Conservation (phyloP, 1,140 invertebrate species). For the Laodelphax striatellus region DNA sequence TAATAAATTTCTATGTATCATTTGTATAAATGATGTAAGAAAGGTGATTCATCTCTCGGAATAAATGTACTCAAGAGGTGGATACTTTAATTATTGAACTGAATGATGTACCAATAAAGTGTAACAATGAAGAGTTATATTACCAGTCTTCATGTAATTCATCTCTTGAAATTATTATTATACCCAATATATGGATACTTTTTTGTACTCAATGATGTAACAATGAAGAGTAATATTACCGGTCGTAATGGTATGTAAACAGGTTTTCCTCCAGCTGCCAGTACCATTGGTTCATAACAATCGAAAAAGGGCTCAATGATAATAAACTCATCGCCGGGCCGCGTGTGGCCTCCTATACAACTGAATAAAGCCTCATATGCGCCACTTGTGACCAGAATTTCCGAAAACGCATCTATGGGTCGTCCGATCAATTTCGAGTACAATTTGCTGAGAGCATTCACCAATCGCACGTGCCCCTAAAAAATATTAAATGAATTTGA, state of each 20-base stretch:
- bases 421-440: constrained; percentile 69
- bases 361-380: constrained; percentile 89
- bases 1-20: no score
- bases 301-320: constrained; percentile 98
- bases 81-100: no score
- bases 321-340: constrained; percentile 82
- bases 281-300: constrained; percentile 93
- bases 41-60: no score
- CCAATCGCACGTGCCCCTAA: constrained; percentile 86
- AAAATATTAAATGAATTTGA: constrained; percentile 22
- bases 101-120: no score
- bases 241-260: constrained; percentile 80
- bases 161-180: no score
- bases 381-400: constrained; percentile 80
- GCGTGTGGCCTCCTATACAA: constrained; percentile 72
- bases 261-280: constrained; percentile 71
- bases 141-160: no score
- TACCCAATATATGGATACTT: no score
- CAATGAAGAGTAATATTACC: constrained; percentile 37
- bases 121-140: no score
- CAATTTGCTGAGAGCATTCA: constrained; percentile 70
- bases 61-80: no score
- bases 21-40: no score
- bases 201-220: no score
- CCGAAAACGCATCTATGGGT: constrained; percentile 64